Evolutionary conservation across 2,888 invertebrate genomes (phyloP).

Genomic region (Cantharis nigra): DNA sequence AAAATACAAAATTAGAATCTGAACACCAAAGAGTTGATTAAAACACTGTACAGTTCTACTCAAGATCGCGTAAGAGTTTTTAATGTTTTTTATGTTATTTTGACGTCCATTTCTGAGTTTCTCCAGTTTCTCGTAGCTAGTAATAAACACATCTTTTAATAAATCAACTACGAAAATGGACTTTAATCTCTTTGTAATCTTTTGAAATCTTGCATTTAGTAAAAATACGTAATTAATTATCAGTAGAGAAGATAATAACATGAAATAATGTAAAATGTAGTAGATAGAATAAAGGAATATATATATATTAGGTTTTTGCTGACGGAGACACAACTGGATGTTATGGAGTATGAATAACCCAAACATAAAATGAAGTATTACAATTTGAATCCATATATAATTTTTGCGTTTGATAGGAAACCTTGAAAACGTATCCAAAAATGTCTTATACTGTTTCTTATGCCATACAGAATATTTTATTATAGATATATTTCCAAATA

Average conservation of each 20-base stretch:
- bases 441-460: neutral
- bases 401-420: neutral
- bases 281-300: neutral
- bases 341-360: neutral
- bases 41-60: neutral
- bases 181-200: neutral
- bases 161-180: neutral
- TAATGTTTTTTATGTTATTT: neutral
- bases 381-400: neutral
- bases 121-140: neutral
- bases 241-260: neutral
- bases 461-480: neutral
- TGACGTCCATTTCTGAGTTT: neutral
- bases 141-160: neutral
- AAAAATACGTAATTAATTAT: neutral
- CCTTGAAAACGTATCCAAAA: neutral
- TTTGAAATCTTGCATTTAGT: neutral
- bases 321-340: fast-evolving
- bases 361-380: neutral
- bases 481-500: neutral
- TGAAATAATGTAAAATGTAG: neutral
- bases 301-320: neutral
- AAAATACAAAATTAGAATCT: neutral
- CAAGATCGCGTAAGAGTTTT: neutral
- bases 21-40: neutral